Base-by-base conservation (phyloP, 2,888 invertebrate species). In the Trichogramma dendrolimi region DNA sequence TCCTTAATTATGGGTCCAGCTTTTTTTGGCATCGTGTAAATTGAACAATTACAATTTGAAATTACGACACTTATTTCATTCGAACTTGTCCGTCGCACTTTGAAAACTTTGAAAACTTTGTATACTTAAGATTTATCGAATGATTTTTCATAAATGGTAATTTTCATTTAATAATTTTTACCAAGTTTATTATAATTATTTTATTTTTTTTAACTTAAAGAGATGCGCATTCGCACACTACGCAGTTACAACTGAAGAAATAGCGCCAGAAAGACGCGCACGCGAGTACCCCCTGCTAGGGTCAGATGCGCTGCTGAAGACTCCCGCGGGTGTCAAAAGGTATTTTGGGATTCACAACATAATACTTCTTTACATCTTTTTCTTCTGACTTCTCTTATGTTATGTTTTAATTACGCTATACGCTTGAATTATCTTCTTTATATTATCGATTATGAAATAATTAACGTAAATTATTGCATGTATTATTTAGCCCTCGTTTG, bases 11-110 rank as follows among this genome's bases (percentile, higher is more conserved):
- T 1, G 0, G 60, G 54, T 1, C 10, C 42, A 4, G 41, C 39
- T 43, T 63, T 63, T 43, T 63, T 63, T 3, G 27, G 57, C 63
- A 63, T 63, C 44, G 57, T 53, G 27, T 8, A 43, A 27, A 47
- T 11, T 27, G 27, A 27, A 27, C 27, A 27, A 27, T 27, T 27
- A 27, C 27, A 27, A 27, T 27, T 27, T 27, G 27, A 27, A 27
- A 27, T 27, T 27, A 27, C 27, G 27, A 27, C 27, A 27, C 27
- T 27, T 27, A 27, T 27, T 27, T 27, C 27, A 27, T 27, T 27
- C 27, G 27, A 27, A 27, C 11, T 47, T 6, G 8, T 4, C 5
- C 11, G 47, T 11, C 10, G 4, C 47, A 10, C 47, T 5, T 47
- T 10, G 1, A 47, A 10, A 11, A 5, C 8, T 8, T 47, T 10